Conservation (phyloP, 2,888 invertebrate species). For the Pollenia griseotomentosa region DNA sequence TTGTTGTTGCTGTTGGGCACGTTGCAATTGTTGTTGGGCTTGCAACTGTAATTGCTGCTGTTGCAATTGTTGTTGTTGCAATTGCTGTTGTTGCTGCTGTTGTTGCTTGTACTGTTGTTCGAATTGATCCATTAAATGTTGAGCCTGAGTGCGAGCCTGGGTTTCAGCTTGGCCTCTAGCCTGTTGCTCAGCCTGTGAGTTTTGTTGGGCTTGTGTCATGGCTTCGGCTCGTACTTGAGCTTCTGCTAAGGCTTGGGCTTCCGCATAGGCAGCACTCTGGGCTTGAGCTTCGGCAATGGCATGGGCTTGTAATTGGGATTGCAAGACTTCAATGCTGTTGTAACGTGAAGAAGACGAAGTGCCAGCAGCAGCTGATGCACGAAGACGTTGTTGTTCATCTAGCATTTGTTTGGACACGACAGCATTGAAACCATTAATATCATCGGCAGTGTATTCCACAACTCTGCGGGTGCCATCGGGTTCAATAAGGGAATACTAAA, state of each 20-base stretch:
- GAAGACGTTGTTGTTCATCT: constrained; percentile 76
- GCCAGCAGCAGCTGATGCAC: constrained; percentile 67
- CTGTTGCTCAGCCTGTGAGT: constrained; percentile 81
- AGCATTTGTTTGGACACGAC: constrained; percentile 84
- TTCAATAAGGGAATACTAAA: constrained; percentile 84
- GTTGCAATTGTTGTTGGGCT: constrained; percentile 76
- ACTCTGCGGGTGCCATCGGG: constrained; percentile 85
- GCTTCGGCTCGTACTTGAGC: constrained; percentile 80
- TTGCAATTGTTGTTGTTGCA: constrained; percentile 78
- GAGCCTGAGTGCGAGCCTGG: constrained; percentile 85
- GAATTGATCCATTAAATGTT: constrained; percentile 82
- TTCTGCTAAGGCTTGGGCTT: constrained; percentile 77
- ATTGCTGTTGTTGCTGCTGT: constrained; percentile 78
- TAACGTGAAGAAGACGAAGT: constrained; percentile 77
- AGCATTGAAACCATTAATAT: constrained; percentile 85
- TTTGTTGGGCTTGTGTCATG: constrained; percentile 78
- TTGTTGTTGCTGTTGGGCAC: constrained; percentile 79
- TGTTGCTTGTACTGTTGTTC: constrained; percentile 82
- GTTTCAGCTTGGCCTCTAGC: constrained; percentile 86
- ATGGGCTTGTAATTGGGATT: constrained; percentile 80
- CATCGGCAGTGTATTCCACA: constrained; percentile 85
- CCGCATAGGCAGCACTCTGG: constrained; percentile 76
- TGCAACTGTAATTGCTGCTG: constrained; percentile 79
- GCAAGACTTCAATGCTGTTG: constrained; percentile 80
- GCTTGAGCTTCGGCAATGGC: constrained; percentile 82